Base-by-base conservation (phyloP, 2,797 vertebrate species). In the Chaunax sp. region DNA sequence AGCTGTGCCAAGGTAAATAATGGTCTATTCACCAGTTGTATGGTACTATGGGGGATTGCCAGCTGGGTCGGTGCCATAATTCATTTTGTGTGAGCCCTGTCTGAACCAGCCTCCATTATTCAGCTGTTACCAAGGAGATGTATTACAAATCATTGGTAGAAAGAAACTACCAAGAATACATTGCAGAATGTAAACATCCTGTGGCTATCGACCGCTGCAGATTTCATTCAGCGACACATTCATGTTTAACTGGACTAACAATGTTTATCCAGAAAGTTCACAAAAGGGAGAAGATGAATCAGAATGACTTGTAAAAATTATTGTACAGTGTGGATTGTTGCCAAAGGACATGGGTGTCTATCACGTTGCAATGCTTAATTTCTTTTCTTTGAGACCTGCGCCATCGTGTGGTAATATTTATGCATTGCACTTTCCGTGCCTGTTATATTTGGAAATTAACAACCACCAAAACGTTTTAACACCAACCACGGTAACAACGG, bases 11-110 rank as follows among this genome's bases (percentile, higher is more conserved):
- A 82, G 69, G 89, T 86, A 83, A 89, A 90, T 80, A 69, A 79
- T 55, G 30, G 56, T 69, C 82, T 84, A 70, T 89, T 87, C 75
- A 78, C 45, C 51, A 64, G 58, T 56, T 67, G 64, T 75, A 66
- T 78, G 46, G 28, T 58, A 62, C 71, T 23, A 3, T 33, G 22
- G 51, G 43, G 62, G 61, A 52, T 49, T 85, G 83, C 84, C 85
- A 86, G 84, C 82, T 90, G 76, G 74, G 66, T 61, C 59, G 28
- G 45, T 87, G 89, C 86, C 82, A 83, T 77, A 69, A 64, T 86
- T 84, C 70, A 79, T 69, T 81, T 67, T 78, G 77, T 75, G 43
- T 51, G 67, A 65, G 66, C 64, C 71, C 64, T 82, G 81, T 72
- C 61, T 83, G 40, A 83, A 89, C 70, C 74, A 73, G 64, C 67